Conservation (phyloP, 2,113 vertebrate species). For the Colistium nudipinnis region DNA sequence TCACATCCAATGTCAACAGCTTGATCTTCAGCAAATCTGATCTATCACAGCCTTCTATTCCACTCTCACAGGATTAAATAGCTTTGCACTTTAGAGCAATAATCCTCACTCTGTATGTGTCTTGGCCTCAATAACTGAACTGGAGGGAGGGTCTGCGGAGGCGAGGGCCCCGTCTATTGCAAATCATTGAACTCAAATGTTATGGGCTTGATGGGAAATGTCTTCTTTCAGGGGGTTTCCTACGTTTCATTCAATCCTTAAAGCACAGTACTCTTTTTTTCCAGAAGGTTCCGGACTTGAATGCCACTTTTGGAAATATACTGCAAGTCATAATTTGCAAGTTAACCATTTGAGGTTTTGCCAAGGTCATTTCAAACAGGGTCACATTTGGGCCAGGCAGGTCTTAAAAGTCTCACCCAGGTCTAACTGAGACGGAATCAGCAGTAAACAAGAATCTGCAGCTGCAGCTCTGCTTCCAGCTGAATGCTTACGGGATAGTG, state of each 20-base stretch:
- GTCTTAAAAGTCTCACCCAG: background rate
- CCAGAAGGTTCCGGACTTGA: too few relatives aligned
- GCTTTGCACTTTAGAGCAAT: constrained; percentile 72
- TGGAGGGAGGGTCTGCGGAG: constrained; percentile 42
- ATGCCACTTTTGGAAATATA: background rate
- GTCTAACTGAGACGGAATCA: background rate
- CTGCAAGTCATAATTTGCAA: background rate
- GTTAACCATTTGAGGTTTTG: background rate
- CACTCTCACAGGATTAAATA: constrained; percentile 73
- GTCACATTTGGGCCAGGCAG: background rate
- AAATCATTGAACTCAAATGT: constrained; percentile 6
- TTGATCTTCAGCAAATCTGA: constrained; percentile 75
- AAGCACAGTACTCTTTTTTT: background rate
- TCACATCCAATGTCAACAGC: constrained; percentile 69
- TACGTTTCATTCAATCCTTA: background rate
- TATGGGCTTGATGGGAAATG: background rate
- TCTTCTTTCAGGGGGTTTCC: background rate
- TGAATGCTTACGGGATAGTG: background rate
- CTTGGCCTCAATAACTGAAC: constrained; percentile 65
- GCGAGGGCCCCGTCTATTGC: constrained; percentile 7
- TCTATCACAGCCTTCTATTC: constrained; percentile 57
- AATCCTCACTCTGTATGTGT: constrained; percentile 69
- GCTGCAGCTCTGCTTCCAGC: background rate
- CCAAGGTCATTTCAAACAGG: background rate
- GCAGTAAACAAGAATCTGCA: background rate